Conservation (phyloP, 2,797 vertebrate species). For the Rhinichthys osculus region DNA sequence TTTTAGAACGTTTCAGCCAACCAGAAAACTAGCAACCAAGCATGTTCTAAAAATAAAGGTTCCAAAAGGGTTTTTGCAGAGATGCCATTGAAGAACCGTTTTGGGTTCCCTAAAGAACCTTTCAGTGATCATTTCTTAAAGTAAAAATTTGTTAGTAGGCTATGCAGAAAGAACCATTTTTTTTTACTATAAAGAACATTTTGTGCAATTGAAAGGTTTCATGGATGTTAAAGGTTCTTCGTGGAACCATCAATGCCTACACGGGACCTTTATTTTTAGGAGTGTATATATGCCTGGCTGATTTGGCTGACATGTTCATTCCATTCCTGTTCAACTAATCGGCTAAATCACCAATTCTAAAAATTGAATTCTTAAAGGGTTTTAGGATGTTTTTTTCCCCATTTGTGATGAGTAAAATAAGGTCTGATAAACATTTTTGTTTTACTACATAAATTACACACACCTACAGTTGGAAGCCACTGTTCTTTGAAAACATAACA, state of each 20-base stretch:
- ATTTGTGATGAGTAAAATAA: neutral
- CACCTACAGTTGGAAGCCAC: neutral
- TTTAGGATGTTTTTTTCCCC: neutral
- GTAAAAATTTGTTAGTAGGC: too few relatives aligned
- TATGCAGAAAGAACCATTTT: too few relatives aligned
- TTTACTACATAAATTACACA: neutral
- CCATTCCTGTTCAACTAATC: neutral
- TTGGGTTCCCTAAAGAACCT: too few relatives aligned
- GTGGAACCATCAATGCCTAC: too few relatives aligned
- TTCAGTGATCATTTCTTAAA: too few relatives aligned
- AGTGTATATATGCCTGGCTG: neutral
- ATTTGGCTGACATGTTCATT: neutral
- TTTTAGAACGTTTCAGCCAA: neutral
- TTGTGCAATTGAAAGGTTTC: too few relatives aligned
- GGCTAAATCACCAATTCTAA: neutral
- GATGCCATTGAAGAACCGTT: too few relatives aligned
- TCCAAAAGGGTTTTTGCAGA: too few relatives aligned
- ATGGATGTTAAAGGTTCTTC: too few relatives aligned
- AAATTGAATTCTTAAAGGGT: neutral
- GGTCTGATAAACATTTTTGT: neutral
- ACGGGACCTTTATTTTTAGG: too few relatives aligned
- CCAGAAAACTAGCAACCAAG: neutral
- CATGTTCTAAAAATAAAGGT: too few relatives aligned
- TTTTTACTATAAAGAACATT: too few relatives aligned
- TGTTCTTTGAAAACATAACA: neutral